These are phyloP conservation scores for Callosobruchus maculatus DNA, from an alignment of 2,888 invertebrate genomes.

Conservation along the genomic window DNA sequence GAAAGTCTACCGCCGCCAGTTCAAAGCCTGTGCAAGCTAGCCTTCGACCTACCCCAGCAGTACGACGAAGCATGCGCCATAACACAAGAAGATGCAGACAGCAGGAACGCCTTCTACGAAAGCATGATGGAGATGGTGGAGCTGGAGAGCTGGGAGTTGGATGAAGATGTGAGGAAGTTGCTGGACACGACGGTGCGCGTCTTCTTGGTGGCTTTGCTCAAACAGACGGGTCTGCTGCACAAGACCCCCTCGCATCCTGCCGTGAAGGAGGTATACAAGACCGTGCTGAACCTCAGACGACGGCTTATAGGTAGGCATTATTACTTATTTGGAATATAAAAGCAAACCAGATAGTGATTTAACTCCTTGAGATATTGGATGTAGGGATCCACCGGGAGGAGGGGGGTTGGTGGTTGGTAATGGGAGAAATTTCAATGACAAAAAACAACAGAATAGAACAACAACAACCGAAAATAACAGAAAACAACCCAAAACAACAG, in stretches of 20 bases:
- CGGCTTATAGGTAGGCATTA: neutral
- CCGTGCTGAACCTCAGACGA: conserved; percentile 24
- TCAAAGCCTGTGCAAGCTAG: conserved; percentile 35
- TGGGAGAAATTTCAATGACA: too few species aligned
- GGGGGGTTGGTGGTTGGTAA: too few species aligned
- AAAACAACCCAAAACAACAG: too few species aligned
- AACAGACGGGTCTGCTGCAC: conserved; percentile 52
- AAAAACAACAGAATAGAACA: too few species aligned
- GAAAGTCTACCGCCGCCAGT: conserved; percentile 25
- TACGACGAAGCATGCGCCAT: conserved; percentile 44
- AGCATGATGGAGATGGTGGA: conserved; percentile 46
- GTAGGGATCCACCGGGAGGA: too few species aligned
- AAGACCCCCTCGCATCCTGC: conserved; percentile 34
- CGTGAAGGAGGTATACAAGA: conserved; percentile 44
- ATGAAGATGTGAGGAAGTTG: conserved; percentile 48
- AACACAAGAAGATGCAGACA: conserved; percentile 21
- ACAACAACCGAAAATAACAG: too few species aligned
- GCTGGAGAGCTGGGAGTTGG: conserved; percentile 53
- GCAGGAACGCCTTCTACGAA: conserved; percentile 38
- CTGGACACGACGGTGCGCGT: conserved; percentile 52
- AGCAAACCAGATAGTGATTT: too few species aligned
- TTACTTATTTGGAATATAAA: too few species aligned
- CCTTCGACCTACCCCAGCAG: conserved; percentile 39
- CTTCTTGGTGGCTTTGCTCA: conserved; percentile 52
- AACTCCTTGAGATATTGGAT: too few species aligned